Conservation (phyloP, 92 coral and sea anemone genomes). For the Pocillopora grandis region DNA sequence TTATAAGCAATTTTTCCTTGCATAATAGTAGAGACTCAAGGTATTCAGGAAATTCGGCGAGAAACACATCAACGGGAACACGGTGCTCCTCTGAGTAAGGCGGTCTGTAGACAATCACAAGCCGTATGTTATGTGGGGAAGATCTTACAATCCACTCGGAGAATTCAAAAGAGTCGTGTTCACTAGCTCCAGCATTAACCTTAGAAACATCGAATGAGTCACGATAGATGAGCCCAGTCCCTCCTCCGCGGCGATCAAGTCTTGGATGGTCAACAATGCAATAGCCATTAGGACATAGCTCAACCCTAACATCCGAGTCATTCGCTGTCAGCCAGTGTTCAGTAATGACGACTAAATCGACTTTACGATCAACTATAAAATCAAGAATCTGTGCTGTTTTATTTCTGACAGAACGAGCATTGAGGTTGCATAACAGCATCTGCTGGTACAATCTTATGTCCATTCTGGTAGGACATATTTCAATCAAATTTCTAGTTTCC, state of each 20-base stretch:
- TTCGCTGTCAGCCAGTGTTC: background rate
- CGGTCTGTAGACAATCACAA: too few species aligned
- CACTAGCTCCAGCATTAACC: too few species aligned
- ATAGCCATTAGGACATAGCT: slow-evolving; percentile 3
- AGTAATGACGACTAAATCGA: background rate
- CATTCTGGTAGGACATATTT: too few species aligned
- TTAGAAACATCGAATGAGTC: too few species aligned
- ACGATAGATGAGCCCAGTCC: too few species aligned
- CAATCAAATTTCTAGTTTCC: too few species aligned
- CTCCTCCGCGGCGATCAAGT: background rate
- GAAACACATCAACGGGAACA: too few species aligned
- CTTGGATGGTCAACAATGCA: background rate
- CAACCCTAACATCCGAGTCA: slow-evolving; percentile 1
- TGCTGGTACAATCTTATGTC: background rate
- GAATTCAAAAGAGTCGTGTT: too few species aligned
- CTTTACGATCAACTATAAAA: background rate
- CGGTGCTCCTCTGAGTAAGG: too few species aligned
- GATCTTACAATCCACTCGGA: too few species aligned
- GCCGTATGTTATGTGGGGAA: too few species aligned
- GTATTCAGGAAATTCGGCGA: too few species aligned
- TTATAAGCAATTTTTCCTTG: slow-evolving; percentile 36
- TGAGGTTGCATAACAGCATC: background rate
- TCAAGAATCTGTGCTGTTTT: background rate
- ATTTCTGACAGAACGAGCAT: slow-evolving; percentile 7
- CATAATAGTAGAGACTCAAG: background rate